These are phyloP conservation scores for Cydia fagiglandana DNA, from an alignment of 1,140 invertebrate species.

Conservation along the genomic window DNA sequence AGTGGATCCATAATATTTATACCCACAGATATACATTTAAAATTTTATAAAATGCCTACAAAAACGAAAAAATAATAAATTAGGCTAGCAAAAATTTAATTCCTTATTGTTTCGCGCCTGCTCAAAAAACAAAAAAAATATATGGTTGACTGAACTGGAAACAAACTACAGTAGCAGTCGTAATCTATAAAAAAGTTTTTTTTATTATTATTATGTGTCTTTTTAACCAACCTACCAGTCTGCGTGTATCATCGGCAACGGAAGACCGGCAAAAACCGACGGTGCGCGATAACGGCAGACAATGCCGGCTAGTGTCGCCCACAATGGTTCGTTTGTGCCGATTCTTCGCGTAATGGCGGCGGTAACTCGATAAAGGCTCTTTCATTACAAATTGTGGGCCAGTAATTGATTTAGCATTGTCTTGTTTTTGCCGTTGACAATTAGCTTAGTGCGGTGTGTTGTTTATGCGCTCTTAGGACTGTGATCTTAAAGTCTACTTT, in stretches of 20 bases:
- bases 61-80: too few species aligned
- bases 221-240: constrained; percentile 38
- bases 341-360: constrained; percentile 76
- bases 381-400: constrained; percentile 73
- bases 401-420: constrained; percentile 66
- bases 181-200: too few species aligned
- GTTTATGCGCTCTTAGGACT: background rate
- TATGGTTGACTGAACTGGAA: too few species aligned
- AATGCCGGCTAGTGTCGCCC: constrained; percentile 72
- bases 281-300: constrained; percentile 71
- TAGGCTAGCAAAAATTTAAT: too few species aligned
- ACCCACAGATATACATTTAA: too few species aligned
- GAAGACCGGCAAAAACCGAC: constrained; percentile 75
- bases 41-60: too few species aligned
- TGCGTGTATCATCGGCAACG: constrained; percentile 57
- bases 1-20: too few species aligned
- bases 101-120: too few species aligned
- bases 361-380: constrained; percentile 71
- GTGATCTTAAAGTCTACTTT: too few species aligned
- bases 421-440: constrained; percentile 45
- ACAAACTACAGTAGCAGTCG: too few species aligned
- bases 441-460: constrained; percentile 35
- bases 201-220: too few species aligned
- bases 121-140: too few species aligned
- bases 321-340: constrained; percentile 78